Percentiles rank a stretch among this genome's conserved stretches.
These are phyloP conservation scores for Gracilinanus agilis DNA, from an alignment of 2,113 vertebrate genomes.

Conservation along the genomic window DNA sequence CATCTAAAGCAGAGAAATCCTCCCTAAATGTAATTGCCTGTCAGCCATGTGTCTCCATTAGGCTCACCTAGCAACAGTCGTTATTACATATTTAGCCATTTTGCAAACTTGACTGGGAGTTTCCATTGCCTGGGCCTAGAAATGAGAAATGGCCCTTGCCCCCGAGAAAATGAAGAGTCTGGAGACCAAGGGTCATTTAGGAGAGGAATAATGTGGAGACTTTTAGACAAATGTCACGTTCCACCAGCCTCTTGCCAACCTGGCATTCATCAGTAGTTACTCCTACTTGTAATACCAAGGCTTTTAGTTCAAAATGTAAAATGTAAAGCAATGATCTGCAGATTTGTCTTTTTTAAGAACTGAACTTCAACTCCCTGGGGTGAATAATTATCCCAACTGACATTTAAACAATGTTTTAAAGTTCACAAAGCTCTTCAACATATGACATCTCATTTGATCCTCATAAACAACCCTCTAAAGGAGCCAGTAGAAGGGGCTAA, in stretches of 20 bases:
- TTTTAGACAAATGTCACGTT: background rate
- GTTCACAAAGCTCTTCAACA: background rate
- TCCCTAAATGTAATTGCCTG: accelerated
- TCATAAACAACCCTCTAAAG: background rate
- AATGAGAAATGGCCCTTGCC: background rate
- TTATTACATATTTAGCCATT: background rate
- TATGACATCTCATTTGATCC: background rate
- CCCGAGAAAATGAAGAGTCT: constrained; percentile 11
- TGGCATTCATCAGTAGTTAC: background rate
- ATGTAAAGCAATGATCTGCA: background rate
- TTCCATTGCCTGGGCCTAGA: background rate
- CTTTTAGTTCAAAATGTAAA: constrained; percentile 6
- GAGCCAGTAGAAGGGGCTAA: background rate
- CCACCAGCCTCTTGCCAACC: background rate
- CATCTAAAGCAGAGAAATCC: background rate
- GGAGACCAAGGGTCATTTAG: constrained; percentile 16
- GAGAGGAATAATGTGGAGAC: constrained; percentile 7
- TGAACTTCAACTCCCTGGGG: background rate
- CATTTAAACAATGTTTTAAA: background rate
- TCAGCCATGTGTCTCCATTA: background rate
- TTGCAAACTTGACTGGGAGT: background rate
- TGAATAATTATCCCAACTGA: background rate
- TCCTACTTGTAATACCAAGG: background rate
- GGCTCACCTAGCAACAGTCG: background rate
- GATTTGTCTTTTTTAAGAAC: background rate